Percentiles rank a stretch among this genome's conserved stretches.
Evolutionary conservation across 2,797 vertebrate species (phyloP).

Genomic region (Remorina albescens): DNA sequence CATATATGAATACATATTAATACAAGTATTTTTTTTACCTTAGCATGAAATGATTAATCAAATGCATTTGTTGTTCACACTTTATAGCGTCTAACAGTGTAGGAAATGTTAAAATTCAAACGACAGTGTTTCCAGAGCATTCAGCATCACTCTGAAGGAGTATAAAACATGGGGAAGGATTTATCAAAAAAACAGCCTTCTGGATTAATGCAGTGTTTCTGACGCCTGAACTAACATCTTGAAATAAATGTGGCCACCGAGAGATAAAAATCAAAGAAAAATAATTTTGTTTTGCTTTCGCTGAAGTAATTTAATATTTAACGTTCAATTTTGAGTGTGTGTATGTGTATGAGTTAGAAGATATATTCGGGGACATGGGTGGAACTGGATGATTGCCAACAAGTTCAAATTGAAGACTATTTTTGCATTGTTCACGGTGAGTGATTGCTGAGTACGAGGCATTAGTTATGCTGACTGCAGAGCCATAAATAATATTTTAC

Average conservation of each 20-base stretch:
- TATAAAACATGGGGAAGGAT: slow-evolving; percentile 15
- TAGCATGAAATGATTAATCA: slow-evolving; percentile 46
- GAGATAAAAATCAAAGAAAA: slow-evolving; percentile 55
- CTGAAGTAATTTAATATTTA: slow-evolving; percentile 55
- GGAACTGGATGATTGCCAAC: slow-evolving; percentile 68
- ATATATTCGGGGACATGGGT: slow-evolving; percentile 61
- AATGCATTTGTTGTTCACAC: slow-evolving; percentile 23
- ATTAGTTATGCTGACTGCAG: slow-evolving; percentile 77
- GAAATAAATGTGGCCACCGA: slow-evolving; percentile 30
- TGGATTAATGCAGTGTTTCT: slow-evolving; percentile 41
- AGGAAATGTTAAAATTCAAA: slow-evolving; percentile 37
- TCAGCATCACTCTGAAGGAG: slow-evolving; percentile 14
- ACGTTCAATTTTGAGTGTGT: slow-evolving; percentile 23
- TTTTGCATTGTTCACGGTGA: slow-evolving; percentile 78
- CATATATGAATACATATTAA: slow-evolving; percentile 22
- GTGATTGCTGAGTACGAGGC: slow-evolving; percentile 68
- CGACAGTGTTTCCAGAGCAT: slow-evolving; percentile 11
- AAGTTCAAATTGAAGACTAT: slow-evolving; percentile 71
- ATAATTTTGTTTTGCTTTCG: slow-evolving; percentile 51
- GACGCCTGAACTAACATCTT: slow-evolving; percentile 43
- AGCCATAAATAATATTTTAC: slow-evolving; percentile 81
- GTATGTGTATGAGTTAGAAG: slow-evolving; percentile 21
- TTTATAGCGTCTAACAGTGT: slow-evolving; percentile 9
- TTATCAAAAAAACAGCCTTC: slow-evolving; percentile 24
- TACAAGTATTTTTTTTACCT: slow-evolving; percentile 21